Conservation (phyloP, 2,888 invertebrate species). For the Endotricha flammealis region DNA sequence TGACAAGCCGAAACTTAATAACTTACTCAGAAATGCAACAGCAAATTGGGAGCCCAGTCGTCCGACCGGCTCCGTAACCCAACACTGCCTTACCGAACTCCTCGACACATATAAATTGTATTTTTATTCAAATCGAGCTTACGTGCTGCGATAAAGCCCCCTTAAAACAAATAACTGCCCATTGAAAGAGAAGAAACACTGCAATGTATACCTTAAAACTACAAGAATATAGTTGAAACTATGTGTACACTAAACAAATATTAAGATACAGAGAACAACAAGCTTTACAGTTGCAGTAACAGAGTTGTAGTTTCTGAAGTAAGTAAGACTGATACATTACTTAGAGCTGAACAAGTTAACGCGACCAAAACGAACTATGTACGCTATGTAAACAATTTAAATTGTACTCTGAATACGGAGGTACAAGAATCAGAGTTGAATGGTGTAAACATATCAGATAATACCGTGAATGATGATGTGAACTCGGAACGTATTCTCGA, state of each 20-base stretch:
- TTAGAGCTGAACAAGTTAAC: slow-evolving; percentile 38
- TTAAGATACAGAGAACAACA: slow-evolving; percentile 46
- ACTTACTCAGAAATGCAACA: slow-evolving; percentile 75
- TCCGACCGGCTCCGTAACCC: slow-evolving; percentile 70
- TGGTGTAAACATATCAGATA: slow-evolving; percentile 38
- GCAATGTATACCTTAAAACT: slow-evolving; percentile 39
- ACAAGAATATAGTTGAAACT: slow-evolving; percentile 37
- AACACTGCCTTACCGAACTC: slow-evolving; percentile 65
- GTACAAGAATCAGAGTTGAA: slow-evolving; percentile 43
- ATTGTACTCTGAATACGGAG: slow-evolving; percentile 37
- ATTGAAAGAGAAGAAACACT: slow-evolving; percentile 34
- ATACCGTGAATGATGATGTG: slow-evolving; percentile 41
- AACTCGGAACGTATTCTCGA: slow-evolving; percentile 42
- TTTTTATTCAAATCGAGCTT: slow-evolving; percentile 76
- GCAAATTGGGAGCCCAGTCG: slow-evolving; percentile 71
- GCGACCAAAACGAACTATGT: slow-evolving; percentile 40
- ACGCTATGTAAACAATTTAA: slow-evolving; percentile 39
- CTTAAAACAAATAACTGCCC: slow-evolving; percentile 71
- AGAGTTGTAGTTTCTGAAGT: slow-evolving; percentile 61
- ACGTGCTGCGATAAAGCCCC: slow-evolving; percentile 71
- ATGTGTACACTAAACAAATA: slow-evolving; percentile 16
- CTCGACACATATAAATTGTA: slow-evolving; percentile 76
- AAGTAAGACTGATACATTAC: slow-evolving; percentile 44
- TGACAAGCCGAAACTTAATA: slow-evolving; percentile 78
- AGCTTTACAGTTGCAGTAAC: slow-evolving; percentile 58